Evolutionary conservation across 2,888 invertebrate species (phyloP).

Genomic region (Pasiphila rectangulata): DNA sequence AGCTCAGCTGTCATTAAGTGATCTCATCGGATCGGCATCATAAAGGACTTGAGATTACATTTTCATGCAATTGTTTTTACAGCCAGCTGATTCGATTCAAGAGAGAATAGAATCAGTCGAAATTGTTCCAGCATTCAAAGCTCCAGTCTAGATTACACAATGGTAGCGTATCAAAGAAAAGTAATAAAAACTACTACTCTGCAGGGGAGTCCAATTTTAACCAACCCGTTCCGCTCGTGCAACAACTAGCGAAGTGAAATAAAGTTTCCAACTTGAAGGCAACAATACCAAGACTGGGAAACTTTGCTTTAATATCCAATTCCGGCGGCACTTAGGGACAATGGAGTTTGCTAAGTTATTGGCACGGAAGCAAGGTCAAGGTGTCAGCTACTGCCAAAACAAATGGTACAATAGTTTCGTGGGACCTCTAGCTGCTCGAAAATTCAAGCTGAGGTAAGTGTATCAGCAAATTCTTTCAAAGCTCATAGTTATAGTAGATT

Average conservation of each 20-base stretch:
- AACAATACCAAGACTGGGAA: slow-evolving; percentile 11
- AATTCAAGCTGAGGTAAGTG: too few relatives aligned
- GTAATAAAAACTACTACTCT: slow-evolving; percentile 3
- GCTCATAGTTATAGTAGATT: not conserved
- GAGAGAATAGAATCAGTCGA: not conserved
- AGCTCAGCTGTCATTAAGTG: not conserved
- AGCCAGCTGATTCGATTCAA: not conserved
- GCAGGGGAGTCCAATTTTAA: slow-evolving; percentile 8
- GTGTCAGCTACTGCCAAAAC: slow-evolving; percentile 12
- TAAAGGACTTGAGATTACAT: not conserved
- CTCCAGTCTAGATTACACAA: not conserved
- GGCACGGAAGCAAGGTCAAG: slow-evolving; percentile 17
- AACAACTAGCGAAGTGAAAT: slow-evolving; percentile 3
- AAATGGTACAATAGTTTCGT: slow-evolving; percentile 3
- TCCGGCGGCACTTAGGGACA: slow-evolving; percentile 17
- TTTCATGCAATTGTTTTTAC: not conserved
- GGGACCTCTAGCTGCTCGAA: not conserved
- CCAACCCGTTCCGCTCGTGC: slow-evolving; percentile 3
- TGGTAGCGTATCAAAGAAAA: slow-evolving; percentile 3
- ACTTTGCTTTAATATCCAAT: slow-evolving; percentile 20
- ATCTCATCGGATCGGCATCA: too few relatives aligned
- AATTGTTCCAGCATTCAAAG: not conserved
- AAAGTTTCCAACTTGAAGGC: slow-evolving; percentile 10
- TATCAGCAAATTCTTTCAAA: too few relatives aligned
- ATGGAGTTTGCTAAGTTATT: slow-evolving; percentile 14